Evolutionary conservation across 2,888 invertebrate species (phyloP).

Genomic region (Philaethria dido): DNA sequence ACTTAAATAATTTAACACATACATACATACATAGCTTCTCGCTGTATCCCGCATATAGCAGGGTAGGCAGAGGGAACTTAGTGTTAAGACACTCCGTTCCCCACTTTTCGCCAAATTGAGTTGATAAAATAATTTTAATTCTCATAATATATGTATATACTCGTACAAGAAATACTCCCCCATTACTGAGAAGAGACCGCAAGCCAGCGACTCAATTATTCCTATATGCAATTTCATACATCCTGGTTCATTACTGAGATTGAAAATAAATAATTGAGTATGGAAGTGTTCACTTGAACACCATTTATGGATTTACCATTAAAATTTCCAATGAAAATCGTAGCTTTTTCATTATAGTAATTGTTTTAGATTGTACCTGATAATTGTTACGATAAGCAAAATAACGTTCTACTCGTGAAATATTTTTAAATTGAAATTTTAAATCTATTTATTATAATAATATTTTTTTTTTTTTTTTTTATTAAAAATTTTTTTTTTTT

Average conservation of each 20-base stretch:
- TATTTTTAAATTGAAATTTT: background rate
- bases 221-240: background rate
- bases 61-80: no score
- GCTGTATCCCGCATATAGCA: no score
- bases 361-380: conserved; percentile 13
- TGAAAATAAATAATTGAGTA: conserved; percentile 19
- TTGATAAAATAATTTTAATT: no score
- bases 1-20: no score
- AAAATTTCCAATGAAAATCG: conserved; percentile 15
- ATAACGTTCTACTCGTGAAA: background rate
- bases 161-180: no score
- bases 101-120: no score
- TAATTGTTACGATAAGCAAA: conserved; percentile 1
- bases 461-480: no score
- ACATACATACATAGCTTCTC: no score
- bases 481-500: no score
- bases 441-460: no score
- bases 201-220: background rate
- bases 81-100: no score
- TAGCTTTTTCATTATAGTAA: conserved; percentile 8
- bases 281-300: conserved; percentile 16
- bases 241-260: conserved; percentile 9
- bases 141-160: no score
- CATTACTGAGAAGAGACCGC: background rate
- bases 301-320: conserved; percentile 6